Evolutionary conservation across 1,140 invertebrate species (phyloP).

Genomic region (Drosophila pachea): DNA sequence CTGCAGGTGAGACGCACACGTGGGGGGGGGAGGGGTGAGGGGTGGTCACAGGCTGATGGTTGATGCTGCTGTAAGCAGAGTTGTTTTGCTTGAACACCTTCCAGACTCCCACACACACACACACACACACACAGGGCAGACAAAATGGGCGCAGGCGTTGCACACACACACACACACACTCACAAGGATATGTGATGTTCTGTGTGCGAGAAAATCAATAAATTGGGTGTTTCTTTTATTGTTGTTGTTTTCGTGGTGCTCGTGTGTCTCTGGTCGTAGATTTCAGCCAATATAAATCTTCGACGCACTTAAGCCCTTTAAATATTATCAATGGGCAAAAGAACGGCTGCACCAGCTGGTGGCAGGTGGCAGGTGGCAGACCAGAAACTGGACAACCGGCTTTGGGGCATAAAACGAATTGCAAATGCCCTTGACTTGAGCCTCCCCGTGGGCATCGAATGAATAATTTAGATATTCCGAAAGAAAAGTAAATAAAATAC

Average conservation of each 20-base stretch:
- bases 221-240: conserved; percentile 65
- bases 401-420: conserved; percentile 19
- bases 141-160: conserved; percentile 65
- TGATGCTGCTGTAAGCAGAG: background rate
- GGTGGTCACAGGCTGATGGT: conserved; percentile 1
- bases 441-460: conserved; percentile 7
- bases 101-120: conserved; percentile 13
- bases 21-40: background rate
- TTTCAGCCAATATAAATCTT: conserved; percentile 71
- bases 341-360: too few species aligned
- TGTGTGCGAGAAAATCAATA: conserved; percentile 67
- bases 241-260: conserved; percentile 5
- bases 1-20: background rate
- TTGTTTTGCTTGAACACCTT: conserved; percentile 45
- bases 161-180: conserved; percentile 32
- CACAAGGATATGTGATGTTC: conserved; percentile 29
- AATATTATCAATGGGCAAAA: conserved; percentile 69
- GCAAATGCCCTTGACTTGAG: conserved; percentile 17
- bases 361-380: conserved; percentile 55
- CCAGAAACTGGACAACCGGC: conserved; percentile 9
- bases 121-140: conserved; percentile 50
- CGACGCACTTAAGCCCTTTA: conserved; percentile 72
- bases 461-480: conserved; percentile 6
- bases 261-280: conserved; percentile 36
- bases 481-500: conserved; percentile 9